A percentile compares a stretch with the other conserved stretches of the same genome.
phyloP scores from a whole-genome alignment of 2,797 vertebrate genomes.

The Pantherophis alleghaniensis region DNA sequence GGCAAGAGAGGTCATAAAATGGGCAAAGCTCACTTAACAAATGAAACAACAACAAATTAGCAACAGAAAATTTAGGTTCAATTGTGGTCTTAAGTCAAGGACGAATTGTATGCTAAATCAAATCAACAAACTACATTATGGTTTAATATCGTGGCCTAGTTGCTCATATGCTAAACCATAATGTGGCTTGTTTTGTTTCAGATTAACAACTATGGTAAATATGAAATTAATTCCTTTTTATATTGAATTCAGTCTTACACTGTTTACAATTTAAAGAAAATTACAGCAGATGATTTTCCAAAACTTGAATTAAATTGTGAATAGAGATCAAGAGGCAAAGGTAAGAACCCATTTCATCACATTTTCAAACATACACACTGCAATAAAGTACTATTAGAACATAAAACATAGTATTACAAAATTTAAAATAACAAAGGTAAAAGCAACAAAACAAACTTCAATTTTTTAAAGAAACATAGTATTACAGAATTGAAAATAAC shows the following conservation, averaged over 20 bases:
- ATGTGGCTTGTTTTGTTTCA: background rate
- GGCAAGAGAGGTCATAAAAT: background rate
- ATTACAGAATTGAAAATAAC: background rate
- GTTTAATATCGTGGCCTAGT: background rate
- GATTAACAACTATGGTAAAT: background rate
- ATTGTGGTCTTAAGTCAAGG: background rate
- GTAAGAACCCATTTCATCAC: accelerated
- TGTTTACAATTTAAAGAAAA: background rate
- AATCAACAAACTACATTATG: background rate
- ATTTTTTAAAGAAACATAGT: accelerated
- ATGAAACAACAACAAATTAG: background rate
- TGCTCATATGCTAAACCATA: background rate
- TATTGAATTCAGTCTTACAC: background rate
- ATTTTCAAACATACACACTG: background rate
- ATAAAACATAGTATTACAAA: background rate
- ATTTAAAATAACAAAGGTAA: background rate
- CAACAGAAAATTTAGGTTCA: background rate
- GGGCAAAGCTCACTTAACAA: background rate
- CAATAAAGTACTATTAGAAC: background rate
- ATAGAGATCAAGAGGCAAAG: background rate
- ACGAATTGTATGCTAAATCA: background rate
- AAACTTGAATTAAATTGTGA: background rate
- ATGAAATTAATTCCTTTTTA: background rate
- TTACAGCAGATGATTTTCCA: background rate
- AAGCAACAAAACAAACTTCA: background rate